Conservation (phyloP, 2,888 invertebrate genomes). For the Mesopsocus fuscifrons region DNA sequence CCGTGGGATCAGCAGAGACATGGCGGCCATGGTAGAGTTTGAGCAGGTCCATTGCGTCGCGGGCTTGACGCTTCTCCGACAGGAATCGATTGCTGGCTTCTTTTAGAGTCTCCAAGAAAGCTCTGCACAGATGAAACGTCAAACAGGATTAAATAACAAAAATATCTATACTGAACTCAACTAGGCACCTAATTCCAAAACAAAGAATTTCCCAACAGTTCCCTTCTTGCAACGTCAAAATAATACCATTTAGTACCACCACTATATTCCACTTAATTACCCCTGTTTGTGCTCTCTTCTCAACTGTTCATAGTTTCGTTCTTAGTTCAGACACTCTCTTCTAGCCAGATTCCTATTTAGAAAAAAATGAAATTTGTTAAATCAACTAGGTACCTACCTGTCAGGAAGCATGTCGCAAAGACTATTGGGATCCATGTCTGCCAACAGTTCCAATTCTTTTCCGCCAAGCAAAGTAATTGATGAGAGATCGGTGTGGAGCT, state of each 20-base stretch:
- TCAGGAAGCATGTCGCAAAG: slow-evolving; percentile 61
- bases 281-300: no score
- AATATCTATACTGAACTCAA: no score
- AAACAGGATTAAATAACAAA: no score
- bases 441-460: slow-evolving; percentile 62
- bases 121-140: slow-evolving; percentile 22
- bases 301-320: no score
- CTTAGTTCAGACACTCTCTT: no score
- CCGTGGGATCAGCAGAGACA: slow-evolving; percentile 2
- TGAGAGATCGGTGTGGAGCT: slow-evolving; percentile 60
- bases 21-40: slow-evolving; percentile 45
- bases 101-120: slow-evolving; percentile 60
- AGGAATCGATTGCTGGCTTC: slow-evolving; percentile 65
- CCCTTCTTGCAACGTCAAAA: no score
- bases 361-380: no score
- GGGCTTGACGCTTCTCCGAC: slow-evolving; percentile 66
- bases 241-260: no score
- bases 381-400: slow-evolving; percentile 45
- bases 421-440: slow-evolving; percentile 80
- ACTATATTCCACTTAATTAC: no score
- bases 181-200: no score
- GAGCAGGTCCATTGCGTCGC: slow-evolving; percentile 69
- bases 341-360: no score
- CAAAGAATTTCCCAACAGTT: no score
- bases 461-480: slow-evolving; percentile 71